Base-by-base conservation (phyloP, 2,113 vertebrate species). In the Burhinus oedicnemus region DNA sequence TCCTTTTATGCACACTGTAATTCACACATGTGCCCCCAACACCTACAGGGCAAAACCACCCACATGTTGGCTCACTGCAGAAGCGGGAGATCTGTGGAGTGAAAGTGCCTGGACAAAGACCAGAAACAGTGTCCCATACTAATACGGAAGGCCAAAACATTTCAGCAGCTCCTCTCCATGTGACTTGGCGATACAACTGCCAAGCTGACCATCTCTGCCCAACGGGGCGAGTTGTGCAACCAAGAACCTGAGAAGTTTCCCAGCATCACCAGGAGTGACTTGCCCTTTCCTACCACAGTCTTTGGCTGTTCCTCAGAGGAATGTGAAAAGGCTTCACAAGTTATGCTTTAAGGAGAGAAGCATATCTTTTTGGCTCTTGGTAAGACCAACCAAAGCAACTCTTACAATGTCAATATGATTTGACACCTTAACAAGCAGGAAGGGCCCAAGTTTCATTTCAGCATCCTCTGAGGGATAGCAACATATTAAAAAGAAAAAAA, bases 181-280 rank as follows among this genome's bases (percentile, higher is more conserved):
- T 36, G 40, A 64, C 14, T 58, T 71, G 21, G 30, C 52, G 44
- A 18, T 13, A 62, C 12, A 45, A 45, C 19, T 66, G 17, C 25
- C 52, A 44, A 64, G 22, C 5, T 69, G 22, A 51, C 27, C 51
- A 47, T 29, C 71, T 79, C 38, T 5, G 2, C 54, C 36, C 30
- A 17, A 0, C 4, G 38, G 17, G 18, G 8, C 32, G 19, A 49
- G 15, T 4, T 1, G 1, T 29, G 23, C 34, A 80, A 49, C 44
- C 12, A 72, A 51, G 32, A 79, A 61, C 30, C 34, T 18, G 25
- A 69, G 58, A 70, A 8, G 11, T 57, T 76, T 77, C 72, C 54
- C 49, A 36, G 27, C 10, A 40, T 19, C 49, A 47, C 26, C 52
- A 75, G 51, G 32, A 52, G 4, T 2, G 20, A 57, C 71, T 40